Evolutionary conservation across 2,888 invertebrate species (phyloP), one percentile per base, ranked within the genome.

Genomic region (Eupithecia dodoneata): DNA sequence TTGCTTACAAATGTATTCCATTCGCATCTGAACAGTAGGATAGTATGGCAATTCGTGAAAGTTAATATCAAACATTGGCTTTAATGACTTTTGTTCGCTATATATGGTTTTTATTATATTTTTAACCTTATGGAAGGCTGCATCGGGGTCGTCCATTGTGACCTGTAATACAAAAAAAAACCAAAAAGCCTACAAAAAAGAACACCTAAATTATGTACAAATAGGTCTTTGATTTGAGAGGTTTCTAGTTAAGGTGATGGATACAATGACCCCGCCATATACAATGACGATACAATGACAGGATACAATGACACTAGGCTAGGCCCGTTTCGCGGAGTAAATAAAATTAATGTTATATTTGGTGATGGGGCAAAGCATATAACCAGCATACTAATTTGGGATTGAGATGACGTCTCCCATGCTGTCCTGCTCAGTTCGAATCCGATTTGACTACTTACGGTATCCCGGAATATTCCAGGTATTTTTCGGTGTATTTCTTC

Each of bases 381-480:
- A 45, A 45, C 45, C 45, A 45, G 45, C 30, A 30, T 30, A 30
- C 30, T 30, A 30, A 30, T 30, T 30, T 30, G 30, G 5, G 45
- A 45, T 45, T 45, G 45, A 45, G 45, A 45, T 6, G 6, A 7
- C 45, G 7, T 45, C 45, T 45, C 45, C 5, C 6, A 45, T 45
- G 45, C 45, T 45, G 45, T 7, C 6, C 45, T 7, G 45, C 6
- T 45, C 45, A 7, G 2, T 47, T 10, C 47, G 47, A 47, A 47
- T 9, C 12, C 44, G n/a, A 30, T n/a, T 18, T 13, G 3, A 44
- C 0, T 55, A 85, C 91, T 90, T 84, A 94, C 94, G 2, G 94
- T 91, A 78, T 94, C 91, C 88, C 89, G 91, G 79, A 94, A 95
- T 13, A 94, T 82, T 15, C 95, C 95, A 49, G 94, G 94, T 42